Evolutionary conservation across 2,797 vertebrate genomes (phyloP), one percentile per base, ranked within the genome.

Genomic region (Eospalax fontanierii): DNA sequence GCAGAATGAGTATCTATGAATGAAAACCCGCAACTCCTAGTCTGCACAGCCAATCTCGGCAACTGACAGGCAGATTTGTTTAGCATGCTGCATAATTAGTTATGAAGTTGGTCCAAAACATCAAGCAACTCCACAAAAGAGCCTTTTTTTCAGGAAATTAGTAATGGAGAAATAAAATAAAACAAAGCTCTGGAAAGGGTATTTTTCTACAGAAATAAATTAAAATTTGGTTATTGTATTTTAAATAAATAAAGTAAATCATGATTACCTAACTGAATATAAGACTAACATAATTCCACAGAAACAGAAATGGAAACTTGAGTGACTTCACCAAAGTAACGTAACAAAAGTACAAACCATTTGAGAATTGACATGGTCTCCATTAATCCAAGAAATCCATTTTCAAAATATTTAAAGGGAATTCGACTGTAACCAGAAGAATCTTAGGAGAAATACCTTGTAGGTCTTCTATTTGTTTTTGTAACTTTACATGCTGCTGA

Each of bases 401-500:
- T 90, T 96, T 90, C 38, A 10, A 50, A 93, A 80, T 54, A 59
- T 40, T 93, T 89, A 89, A 93, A 96, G 81, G 91, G 80, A 93
- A 95, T 90, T 75, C 3, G 0, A 95, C 70, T 82, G 15, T 82
- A 93, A 95, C 73, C 87, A 66, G 91, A 96, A 97, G 93, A 96
- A 91, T 85, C 91, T 92, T 87, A 95, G 95, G 89, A 83, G 96
- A 96, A 96, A 85, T 98, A 99, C 99, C 98, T 96, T 87, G 96
- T 0, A n/a, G 68, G 2, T 98, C 98, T 43, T 97, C 95, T 65
- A 98, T 79, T 15, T 97, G 98, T 0, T 18, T 88, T 75, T 96
- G 87, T 73, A 99, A 98, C 85, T 98, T 99, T 3, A 70, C 33
- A 0, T 97, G 95, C 95, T 99, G 99, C 38, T 98, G 98, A 65